These are phyloP conservation scores for Drosophila auraria DNA, from an alignment of 1,140 invertebrate genomes.

Conservation along the genomic window DNA sequence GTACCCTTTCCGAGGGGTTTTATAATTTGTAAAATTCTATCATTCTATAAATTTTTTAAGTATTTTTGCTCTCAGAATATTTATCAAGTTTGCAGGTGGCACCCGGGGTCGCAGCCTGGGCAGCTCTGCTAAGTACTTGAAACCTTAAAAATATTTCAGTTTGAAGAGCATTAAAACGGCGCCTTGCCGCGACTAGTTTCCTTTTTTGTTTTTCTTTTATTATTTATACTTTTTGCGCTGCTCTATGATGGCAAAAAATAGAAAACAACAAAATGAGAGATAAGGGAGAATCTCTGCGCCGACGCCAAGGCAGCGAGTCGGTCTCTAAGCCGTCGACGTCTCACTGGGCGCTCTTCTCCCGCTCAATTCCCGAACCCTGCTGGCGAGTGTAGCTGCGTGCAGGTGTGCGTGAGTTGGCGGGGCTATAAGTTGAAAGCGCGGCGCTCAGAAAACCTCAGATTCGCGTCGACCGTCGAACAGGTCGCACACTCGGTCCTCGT, in stretches of 20 bases:
- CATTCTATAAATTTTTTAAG: no score
- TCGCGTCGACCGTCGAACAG: slow-evolving; percentile 67
- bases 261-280: not conserved
- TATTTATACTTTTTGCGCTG: slow-evolving; percentile 1
- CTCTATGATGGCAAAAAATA: slow-evolving; percentile 7
- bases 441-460: slow-evolving; percentile 68
- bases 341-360: slow-evolving; percentile 16
- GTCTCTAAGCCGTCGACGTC: slow-evolving; percentile 53
- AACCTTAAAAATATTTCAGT: not conserved
- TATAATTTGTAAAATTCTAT: no score
- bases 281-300: slow-evolving; percentile 59
- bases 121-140: not conserved
- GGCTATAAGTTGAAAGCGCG: slow-evolving; percentile 71
- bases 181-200: no score
- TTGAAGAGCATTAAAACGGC: not conserved
- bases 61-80: no score
- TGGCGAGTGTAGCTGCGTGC: slow-evolving; percentile 7
- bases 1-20: not conserved
- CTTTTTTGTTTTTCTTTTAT: not conserved
- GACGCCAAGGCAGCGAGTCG: slow-evolving; percentile 50
- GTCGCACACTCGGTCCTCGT: slow-evolving; percentile 55
- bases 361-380: not conserved
- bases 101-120: not conserved
- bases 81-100: no score
- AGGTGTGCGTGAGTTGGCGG: slow-evolving; percentile 6